Evolutionary conservation across 1,140 invertebrate genomes (phyloP).

Genomic region (Muscidifurax raptorellus): DNA sequence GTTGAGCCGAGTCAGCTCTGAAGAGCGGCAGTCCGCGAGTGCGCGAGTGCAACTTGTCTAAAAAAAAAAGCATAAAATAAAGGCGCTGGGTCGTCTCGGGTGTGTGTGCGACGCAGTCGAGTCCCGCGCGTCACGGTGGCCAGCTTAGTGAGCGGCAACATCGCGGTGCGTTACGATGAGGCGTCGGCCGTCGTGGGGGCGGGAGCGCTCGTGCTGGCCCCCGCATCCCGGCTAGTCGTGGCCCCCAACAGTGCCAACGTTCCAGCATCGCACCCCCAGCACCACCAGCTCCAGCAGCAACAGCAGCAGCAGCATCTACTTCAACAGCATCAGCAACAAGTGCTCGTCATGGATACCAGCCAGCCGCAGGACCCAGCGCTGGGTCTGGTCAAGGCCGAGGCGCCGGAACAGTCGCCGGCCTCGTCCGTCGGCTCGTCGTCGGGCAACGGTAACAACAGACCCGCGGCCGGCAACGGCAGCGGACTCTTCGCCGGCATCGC

Average conservation of each 20-base stretch:
- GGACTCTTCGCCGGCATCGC: slow-evolving; percentile 65
- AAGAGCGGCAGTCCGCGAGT: not conserved
- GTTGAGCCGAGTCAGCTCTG: not conserved
- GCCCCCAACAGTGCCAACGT: slow-evolving; percentile 41
- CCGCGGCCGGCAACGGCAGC: slow-evolving; percentile 57
- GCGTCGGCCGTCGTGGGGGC: slow-evolving; percentile 68
- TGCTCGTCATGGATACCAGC: slow-evolving; percentile 54
- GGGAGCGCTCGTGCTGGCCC: slow-evolving; percentile 68
- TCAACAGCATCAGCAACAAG: slow-evolving; percentile 56
- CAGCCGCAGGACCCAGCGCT: slow-evolving; percentile 55
- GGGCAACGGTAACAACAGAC: not conserved
- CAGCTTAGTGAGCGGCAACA: slow-evolving; percentile 72
- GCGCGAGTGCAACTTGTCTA: not conserved
- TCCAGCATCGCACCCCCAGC: slow-evolving; percentile 31
- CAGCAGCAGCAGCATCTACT: slow-evolving; percentile 55
- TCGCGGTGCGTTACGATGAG: slow-evolving; percentile 74
- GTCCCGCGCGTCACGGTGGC: slow-evolving; percentile 73
- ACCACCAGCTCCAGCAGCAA: slow-evolving; percentile 56
- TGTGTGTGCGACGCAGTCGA: not conserved
- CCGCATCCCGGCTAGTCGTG: slow-evolving; percentile 68
- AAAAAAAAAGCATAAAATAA: not conserved
- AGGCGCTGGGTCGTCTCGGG: not conserved
- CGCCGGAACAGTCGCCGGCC: slow-evolving; percentile 63
- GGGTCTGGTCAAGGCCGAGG: slow-evolving; percentile 68
- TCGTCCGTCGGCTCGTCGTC: slow-evolving; percentile 58